These are phyloP conservation scores for Holothuria glaberrima DNA, from an alignment of 35 echinoderm and acorn worm species.

Conservation along the genomic window DNA sequence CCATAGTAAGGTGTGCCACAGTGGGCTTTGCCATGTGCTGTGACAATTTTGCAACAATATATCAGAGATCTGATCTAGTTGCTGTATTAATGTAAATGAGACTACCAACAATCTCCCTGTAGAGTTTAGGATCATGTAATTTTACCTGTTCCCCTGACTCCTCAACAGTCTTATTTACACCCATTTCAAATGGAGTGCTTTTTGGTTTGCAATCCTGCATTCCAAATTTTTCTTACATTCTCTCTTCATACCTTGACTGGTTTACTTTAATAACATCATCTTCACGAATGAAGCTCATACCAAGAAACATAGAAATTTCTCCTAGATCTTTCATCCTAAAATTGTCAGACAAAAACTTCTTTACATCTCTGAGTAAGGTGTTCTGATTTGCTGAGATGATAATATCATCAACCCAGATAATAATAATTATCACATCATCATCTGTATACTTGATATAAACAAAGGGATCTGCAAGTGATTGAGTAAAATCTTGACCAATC, in stretches of 20 bases:
- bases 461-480: slow-evolving; percentile 53
- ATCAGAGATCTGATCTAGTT: slow-evolving; percentile 57
- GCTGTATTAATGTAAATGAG: slow-evolving; percentile 28
- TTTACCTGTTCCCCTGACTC: slow-evolving; percentile 9
- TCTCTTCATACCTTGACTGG: slow-evolving; percentile 28
- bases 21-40: slow-evolving; percentile 58
- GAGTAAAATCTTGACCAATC: slow-evolving; percentile 33
- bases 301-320: slow-evolving; percentile 58
- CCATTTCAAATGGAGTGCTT: slow-evolving; percentile 47
- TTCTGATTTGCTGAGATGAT: slow-evolving; percentile 17
- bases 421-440: slow-evolving; percentile 31
- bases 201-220: slow-evolving; percentile 44
- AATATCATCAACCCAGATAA: slow-evolving; percentile 54
- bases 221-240: slow-evolving; percentile 20
- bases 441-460: slow-evolving; percentile 29
- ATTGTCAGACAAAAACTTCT: not conserved
- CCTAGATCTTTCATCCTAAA: slow-evolving; percentile 49
- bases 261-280: slow-evolving; percentile 23
- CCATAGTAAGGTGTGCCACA: slow-evolving; percentile 24
- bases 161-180: slow-evolving; percentile 16
- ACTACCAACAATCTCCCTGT: slow-evolving; percentile 54
- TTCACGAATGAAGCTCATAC: slow-evolving; percentile 58
- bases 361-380: slow-evolving; percentile 2
- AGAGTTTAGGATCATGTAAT: not conserved
- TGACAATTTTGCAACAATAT: slow-evolving; percentile 48